Evolutionary conservation across 2,888 invertebrate genomes (phyloP), one percentile per base, ranked within the genome.

Genomic region (Acanthosepion esculentum): DNA sequence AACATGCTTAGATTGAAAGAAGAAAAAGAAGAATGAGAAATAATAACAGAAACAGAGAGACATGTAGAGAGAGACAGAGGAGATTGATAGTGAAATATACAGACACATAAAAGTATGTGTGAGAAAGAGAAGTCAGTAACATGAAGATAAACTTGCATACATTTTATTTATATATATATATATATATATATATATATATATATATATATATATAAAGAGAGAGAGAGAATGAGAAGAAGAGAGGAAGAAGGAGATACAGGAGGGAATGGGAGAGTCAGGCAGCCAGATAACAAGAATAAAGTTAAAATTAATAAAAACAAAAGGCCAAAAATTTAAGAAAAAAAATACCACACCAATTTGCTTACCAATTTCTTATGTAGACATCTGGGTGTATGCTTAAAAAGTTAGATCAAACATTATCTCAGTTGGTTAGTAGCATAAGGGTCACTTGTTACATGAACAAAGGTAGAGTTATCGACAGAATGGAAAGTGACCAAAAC

Each of bases 341-440:
- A 78, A 78, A 78, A 78, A n/a, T 78, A 78, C 78, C 78, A 78
- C n/a, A 78, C 78, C 78, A n/a, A 78, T 78, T 78, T 78, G n/a
- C 78, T 78, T 78, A 78, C 78, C 78, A 78, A 78, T 78, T 78
- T 78, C 78, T 78, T 78, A 78, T 78, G 78, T 78, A 78, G 78
- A 78, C 78, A 78, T 78, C 78, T 78, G 78, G 78, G 78, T 78
- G 78, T 78, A 78, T 78, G 78, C 78, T 78, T 78, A 78, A 78
- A 78, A 78, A 78, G n/a, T 78, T 78, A 78, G 78, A 78, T 78
- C n/a, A 78, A 78, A 78, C 78, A 78, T 78, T 33, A 78, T 33
- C 78, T 78, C 10, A 78, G n/a, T 78, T 78, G n/a, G 78, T 78
- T 78, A 78, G 78, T 78, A 78, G n/a, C n/a, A 78, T 15, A 78